These are phyloP conservation scores for Dromaius novaehollandiae DNA, from an alignment of 2,113 vertebrate species.

Conservation along the genomic window DNA sequence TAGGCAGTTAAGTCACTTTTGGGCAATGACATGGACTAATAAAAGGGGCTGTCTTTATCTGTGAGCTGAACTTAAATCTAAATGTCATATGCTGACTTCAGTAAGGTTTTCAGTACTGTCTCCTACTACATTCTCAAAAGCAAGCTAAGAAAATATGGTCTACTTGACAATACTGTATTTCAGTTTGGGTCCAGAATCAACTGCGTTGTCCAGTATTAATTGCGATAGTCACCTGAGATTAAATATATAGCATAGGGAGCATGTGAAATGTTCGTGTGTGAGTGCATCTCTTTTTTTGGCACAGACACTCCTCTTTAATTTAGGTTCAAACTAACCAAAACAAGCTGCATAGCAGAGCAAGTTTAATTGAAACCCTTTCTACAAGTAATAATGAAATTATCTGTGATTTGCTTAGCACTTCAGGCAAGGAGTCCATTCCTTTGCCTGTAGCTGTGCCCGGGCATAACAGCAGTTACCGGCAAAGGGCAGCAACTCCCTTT, in stretches of 20 bases:
- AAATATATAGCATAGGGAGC: background rate
- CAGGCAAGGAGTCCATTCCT: background rate
- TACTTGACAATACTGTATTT: background rate
- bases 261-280: background rate
- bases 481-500: background rate
- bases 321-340: background rate
- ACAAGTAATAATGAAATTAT: background rate
- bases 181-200: background rate
- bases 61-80: background rate
- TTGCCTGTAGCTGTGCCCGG: background rate
- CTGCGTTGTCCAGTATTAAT: background rate
- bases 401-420: background rate
- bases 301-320: background rate
- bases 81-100: background rate
- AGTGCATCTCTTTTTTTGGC: background rate
- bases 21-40: background rate
- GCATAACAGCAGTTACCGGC: background rate
- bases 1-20: background rate
- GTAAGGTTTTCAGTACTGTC: background rate
- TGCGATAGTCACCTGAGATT: background rate
- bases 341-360: background rate
- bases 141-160: background rate
- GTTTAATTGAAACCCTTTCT: background rate
- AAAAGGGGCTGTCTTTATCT: background rate
- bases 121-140: background rate